These are phyloP conservation scores for Staurois parvus DNA, from an alignment of 2,797 vertebrate genomes.

Conservation along the genomic window DNA sequence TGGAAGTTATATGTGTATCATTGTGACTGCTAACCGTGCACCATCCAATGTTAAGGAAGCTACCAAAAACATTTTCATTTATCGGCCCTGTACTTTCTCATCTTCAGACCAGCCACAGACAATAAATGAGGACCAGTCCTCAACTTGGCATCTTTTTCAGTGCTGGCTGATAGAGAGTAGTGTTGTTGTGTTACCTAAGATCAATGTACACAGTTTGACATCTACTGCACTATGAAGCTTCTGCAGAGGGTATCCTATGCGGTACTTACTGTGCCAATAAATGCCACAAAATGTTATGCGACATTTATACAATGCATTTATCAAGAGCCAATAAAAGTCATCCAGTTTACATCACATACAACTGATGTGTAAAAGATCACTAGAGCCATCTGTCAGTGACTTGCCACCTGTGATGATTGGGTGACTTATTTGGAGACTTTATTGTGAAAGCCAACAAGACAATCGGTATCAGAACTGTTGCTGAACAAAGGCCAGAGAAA, in stretches of 20 bases:
- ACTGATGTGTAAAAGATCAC: constrained; percentile 19
- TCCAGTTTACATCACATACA: background rate
- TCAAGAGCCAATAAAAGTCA: constrained; percentile 27
- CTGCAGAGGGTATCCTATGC: background rate
- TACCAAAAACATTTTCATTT: too few relatives aligned
- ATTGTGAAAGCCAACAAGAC: background rate
- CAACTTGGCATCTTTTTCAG: too few relatives aligned
- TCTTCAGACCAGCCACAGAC: too few relatives aligned
- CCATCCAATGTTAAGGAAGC: too few relatives aligned
- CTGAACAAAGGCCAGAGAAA: background rate
- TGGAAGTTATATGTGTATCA: too few relatives aligned
- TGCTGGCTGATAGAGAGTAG: too few relatives aligned
- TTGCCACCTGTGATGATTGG: constrained; percentile 11
- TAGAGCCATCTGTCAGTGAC: constrained; percentile 2
- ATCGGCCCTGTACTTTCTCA: too few relatives aligned
- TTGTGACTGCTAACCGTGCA: too few relatives aligned
- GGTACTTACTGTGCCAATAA: background rate
- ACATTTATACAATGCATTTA: background rate
- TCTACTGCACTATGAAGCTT: background rate
- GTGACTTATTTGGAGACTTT: background rate
- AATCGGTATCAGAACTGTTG: background rate
- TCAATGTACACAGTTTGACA: background rate
- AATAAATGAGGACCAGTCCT: too few relatives aligned
- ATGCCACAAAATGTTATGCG: background rate
- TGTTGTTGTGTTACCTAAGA: too few relatives aligned